Base-by-base conservation (phyloP, 2,888 invertebrate genomes). In the Drosophila recens region DNA sequence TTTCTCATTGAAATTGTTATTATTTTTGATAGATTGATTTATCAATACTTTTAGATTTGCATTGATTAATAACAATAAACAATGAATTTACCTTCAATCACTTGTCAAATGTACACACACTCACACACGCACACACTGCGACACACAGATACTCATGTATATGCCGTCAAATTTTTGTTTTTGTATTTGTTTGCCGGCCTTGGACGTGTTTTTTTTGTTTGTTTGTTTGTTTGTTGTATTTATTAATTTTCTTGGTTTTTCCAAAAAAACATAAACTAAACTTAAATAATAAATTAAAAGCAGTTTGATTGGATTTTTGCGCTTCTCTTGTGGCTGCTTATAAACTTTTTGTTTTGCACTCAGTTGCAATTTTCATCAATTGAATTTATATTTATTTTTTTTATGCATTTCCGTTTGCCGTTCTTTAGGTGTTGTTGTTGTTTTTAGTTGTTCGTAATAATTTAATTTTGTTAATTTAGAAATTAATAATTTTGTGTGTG, bases 11-110 rank as follows among this genome's bases (percentile, higher is more conserved):
- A 15, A 20, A 33, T 43, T 51, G 10, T 17, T 49, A n/a, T 33
- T 53, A n/a, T 33, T 20, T 59, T 54, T 17, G 20, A 9, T 33
- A 0, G 9, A 38, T 46, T 56, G 15, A 45, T 34, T 63, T 17
- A 17, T 33, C 0, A n/a, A 42, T 34, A 33, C 34, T 34, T 45
- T 52, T 42, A 10, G 15, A 51, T 45, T 58, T 57, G 58, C 62
- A 57, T 77, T 64, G 63, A 73, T 75, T 73, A 69, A 61, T 57
- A 77, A 65, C 62, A 75, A 63, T 56, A 54, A 63, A 75, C 76
- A 76, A 77, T 75, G 23, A 52, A 71, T 67, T 82, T 82, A 86
- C 83, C 87, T 86, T 86, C 71, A 72, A 86, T 83, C 83, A 83
- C 82, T 86, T 76, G 81, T 72, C 74, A 73, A 73, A 69, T 57